phyloP scores from a whole-genome alignment of 2,113 vertebrate species.

The Ibidorhyncha struthersii region DNA sequence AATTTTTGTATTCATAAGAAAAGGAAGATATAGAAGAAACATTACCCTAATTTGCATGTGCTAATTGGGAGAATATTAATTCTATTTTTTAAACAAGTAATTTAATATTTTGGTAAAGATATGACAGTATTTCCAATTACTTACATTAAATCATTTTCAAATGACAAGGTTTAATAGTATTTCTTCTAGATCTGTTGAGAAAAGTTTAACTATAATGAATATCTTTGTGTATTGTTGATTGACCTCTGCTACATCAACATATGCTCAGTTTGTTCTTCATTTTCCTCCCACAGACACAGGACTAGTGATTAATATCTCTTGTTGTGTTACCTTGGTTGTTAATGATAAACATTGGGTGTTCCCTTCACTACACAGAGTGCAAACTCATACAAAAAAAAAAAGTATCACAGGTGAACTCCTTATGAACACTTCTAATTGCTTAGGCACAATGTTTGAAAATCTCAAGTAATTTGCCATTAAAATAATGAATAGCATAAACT shows the following conservation, averaged over 20 bases:
- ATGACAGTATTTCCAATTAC: conserved; percentile 53
- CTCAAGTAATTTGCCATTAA: conserved; percentile 76
- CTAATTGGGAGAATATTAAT: conserved; percentile 57
- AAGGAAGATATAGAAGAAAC: not conserved
- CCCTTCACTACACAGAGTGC: conserved; percentile 45
- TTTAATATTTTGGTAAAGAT: conserved; percentile 31
- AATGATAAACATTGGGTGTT: conserved; percentile 66
- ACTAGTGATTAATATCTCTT: conserved; percentile 66
- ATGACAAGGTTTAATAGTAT: conserved; percentile 9
- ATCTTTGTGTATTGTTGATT: conserved; percentile 48
- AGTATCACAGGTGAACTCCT: conserved; percentile 67
- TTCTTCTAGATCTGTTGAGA: conserved; percentile 22
- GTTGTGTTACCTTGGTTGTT: conserved; percentile 49
- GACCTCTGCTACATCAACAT: conserved; percentile 50
- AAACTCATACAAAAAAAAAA: conserved; percentile 43
- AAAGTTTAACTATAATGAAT: conserved; percentile 54
- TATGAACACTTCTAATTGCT: conserved; percentile 74
- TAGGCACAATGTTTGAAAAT: conserved; percentile 73
- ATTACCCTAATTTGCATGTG: conserved; percentile 18
- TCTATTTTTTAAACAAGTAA: conserved; percentile 39
- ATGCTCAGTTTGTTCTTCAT: conserved; percentile 53
- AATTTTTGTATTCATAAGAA: conserved; percentile 31
- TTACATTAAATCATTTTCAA: conserved; percentile 18
- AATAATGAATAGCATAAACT: conserved; percentile 81
- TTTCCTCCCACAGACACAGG: not conserved